Evolutionary conservation across 2,888 invertebrate genomes (phyloP), one percentile per base, ranked within the genome.

Genomic region (Rhodophaea formosa): DNA sequence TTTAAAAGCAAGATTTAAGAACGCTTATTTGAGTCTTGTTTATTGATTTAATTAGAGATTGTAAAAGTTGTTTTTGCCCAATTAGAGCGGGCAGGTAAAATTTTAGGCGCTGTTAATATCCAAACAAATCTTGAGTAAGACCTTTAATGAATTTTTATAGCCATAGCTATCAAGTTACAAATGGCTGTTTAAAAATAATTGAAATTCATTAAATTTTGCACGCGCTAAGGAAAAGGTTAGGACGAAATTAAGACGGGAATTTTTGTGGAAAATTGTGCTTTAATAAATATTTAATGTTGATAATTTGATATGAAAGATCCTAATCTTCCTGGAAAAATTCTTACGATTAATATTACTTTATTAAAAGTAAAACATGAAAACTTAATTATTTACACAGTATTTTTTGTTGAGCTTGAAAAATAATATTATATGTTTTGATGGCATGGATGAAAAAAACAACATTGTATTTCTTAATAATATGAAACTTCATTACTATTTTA

Each of bases 91-190:
- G 54, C 47, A 57, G 57, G 56, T 60, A 61, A 61, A 59, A 57
- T 60, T 62, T 64, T 57, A 64, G 49, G 39, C n/a, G 56, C 58
- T 47, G 54, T 56, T 61, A 59, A 60, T 61, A 62, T 56, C 56
- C 8, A 52, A 44, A 59, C 58, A 56, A 61, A 56, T 53, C 39
- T 51, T 8, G 53, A 61, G 59, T 60, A 57, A 61, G 59, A 56
- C 51, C 51, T 54, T 57, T 59, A 60, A 58, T 59, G 61, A 61
- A 56, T 64, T 64, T 60, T 60, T 60, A 57, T 59, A 47, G 57
- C 53, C 52, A 44, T 43, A 57, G 52, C 15, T 54, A 39, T 54
- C 56, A 46, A 39, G 59, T 52, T 45, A 53, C 55, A 46, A 51
- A 54, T 47, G 23, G 53, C 43, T 46, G 49, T 56, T 58, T 56